These are phyloP conservation scores for Cydia amplana DNA, from an alignment of 1,140 invertebrate species.

Conservation along the genomic window DNA sequence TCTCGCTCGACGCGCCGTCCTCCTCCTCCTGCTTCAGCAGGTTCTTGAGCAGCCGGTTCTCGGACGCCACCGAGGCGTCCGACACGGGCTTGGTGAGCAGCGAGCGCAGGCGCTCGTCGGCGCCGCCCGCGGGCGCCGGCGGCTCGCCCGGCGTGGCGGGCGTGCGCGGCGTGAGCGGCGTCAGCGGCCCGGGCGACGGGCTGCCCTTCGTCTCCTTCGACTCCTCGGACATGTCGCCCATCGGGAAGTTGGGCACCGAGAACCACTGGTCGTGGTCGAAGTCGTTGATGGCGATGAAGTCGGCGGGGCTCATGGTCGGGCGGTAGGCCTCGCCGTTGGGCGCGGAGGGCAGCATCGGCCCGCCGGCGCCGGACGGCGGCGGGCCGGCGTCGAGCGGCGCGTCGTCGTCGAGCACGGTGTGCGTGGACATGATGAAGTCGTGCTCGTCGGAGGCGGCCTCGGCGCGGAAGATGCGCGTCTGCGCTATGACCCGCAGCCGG, in stretches of 20 bases:
- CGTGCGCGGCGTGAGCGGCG: slow-evolving; percentile 76
- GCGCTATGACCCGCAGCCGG: slow-evolving; percentile 90
- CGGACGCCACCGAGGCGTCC: slow-evolving; percentile 54
- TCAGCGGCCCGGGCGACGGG: slow-evolving; percentile 60
- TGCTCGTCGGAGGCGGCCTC: slow-evolving; percentile 84
- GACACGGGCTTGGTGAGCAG: slow-evolving; percentile 78
- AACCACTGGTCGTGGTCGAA: slow-evolving; percentile 81
- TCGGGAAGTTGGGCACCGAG: slow-evolving; percentile 46
- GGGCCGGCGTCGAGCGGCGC: slow-evolving; percentile 68
- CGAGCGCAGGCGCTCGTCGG: slow-evolving; percentile 82
- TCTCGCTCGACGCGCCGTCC: slow-evolving; percentile 81
- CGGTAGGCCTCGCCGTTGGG: slow-evolving; percentile 80
- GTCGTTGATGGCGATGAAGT: slow-evolving; percentile 73
- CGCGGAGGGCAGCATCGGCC: slow-evolving; percentile 83
- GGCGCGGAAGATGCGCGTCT: slow-evolving; percentile 90
- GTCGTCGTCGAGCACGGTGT: slow-evolving; percentile 86
- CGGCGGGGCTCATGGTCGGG: slow-evolving; percentile 59
- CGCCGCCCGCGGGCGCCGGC: slow-evolving; percentile 48
- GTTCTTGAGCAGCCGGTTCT: slow-evolving; percentile 85
- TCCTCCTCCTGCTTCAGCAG: slow-evolving; percentile 91
- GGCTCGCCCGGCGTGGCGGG: slow-evolving; percentile 62
- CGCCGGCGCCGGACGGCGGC: slow-evolving; percentile 77
- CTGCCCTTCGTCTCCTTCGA: slow-evolving; percentile 64
- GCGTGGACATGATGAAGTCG: slow-evolving; percentile 95
- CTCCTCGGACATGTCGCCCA: slow-evolving; percentile 64